Evolutionary conservation across 2,797 vertebrate genomes (phyloP).

Genomic region (Dendrocincla tyrannina): DNA sequence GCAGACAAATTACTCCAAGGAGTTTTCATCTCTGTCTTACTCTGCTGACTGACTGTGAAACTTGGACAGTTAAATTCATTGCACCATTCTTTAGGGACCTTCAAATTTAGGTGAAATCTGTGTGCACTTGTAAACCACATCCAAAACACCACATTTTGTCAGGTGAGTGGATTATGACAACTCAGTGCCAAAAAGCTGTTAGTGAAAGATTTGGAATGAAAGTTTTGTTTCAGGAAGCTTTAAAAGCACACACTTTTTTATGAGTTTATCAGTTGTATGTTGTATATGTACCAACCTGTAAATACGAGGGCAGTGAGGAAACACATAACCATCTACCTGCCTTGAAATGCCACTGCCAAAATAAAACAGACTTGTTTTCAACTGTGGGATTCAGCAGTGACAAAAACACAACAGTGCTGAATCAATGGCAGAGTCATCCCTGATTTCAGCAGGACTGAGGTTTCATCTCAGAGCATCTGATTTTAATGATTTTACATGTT

Average conservation of each 20-base stretch:
- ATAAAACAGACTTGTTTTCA: not conserved
- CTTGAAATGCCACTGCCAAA: not conserved
- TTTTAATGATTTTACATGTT: not conserved
- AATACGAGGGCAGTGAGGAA: not conserved
- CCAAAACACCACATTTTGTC: not conserved
- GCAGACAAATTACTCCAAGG: not conserved
- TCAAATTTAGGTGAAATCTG: not conserved
- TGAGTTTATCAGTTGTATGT: not conserved
- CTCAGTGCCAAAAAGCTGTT: not conserved
- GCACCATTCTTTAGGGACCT: not conserved
- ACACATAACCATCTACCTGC: not conserved
- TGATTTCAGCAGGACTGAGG: not conserved
- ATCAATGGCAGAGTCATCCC: not conserved
- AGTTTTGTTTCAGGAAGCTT: not conserved
- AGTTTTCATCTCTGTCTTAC: not conserved
- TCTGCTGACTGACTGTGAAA: not conserved
- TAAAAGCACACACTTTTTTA: not conserved
- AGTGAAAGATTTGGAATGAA: not conserved
- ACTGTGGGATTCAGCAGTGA: not conserved
- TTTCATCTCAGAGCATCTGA: not conserved
- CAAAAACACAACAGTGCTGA: not conserved
- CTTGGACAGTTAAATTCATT: not conserved
- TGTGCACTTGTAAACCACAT: not conserved
- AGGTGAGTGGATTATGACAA: not conserved
- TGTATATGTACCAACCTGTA: not conserved